Percentiles rank a stretch among this genome's conserved stretches.
Conservation (phyloP, 1,140 invertebrate genomes). For the Papilio machaon region DNA sequence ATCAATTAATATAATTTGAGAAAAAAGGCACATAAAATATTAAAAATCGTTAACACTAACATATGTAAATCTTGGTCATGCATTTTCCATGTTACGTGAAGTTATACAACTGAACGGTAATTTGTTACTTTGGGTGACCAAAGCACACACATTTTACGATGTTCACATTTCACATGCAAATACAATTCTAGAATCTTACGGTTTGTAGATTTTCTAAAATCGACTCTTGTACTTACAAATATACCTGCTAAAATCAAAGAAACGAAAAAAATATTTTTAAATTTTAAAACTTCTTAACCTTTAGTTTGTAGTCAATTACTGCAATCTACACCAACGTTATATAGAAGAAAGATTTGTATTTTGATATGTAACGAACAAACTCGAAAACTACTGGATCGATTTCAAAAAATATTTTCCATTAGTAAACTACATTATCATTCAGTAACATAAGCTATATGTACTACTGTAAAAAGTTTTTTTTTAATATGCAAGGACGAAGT, state of each 20-base stretch:
- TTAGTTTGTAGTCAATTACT: too few species aligned
- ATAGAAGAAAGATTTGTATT: too few species aligned
- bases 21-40: neutral
- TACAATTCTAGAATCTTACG: conserved; percentile 16
- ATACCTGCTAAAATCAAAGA: neutral
- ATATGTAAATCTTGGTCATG: conserved; percentile 4
- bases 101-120: conserved; percentile 16
- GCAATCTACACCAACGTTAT: too few species aligned
- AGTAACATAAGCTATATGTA: too few species aligned
- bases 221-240: neutral
- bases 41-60: neutral
- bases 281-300: neutral
- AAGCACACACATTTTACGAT: conserved; percentile 6
- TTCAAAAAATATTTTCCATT: too few species aligned
- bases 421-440: too few species aligned
- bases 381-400: too few species aligned
- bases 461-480: too few species aligned
- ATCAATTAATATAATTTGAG: neutral
- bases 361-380: too few species aligned
- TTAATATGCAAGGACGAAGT: too few species aligned
- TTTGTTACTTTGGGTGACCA: conserved; percentile 17
- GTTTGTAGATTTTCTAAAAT: conserved; percentile 19
- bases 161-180: conserved; percentile 33
- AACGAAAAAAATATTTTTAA: neutral
- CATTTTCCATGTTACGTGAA: conserved; percentile 23